Evolutionary conservation across 2,797 vertebrate genomes (phyloP).

Genomic region (Hemibagrus guttatus): DNA sequence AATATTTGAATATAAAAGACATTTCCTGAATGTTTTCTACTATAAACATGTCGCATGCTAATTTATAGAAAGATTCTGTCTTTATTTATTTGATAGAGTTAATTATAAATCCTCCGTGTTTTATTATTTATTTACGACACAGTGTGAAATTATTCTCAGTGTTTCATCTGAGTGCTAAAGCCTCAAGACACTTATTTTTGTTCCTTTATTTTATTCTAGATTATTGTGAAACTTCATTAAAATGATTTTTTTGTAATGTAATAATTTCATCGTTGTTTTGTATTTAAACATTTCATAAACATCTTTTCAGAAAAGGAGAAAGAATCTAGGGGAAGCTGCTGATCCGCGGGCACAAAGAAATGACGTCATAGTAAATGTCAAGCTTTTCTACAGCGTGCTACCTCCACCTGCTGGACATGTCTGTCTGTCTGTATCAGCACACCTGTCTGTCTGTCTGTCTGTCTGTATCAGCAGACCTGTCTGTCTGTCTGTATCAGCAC

Average conservation of each 20-base stretch:
- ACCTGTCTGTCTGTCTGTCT: not conserved
- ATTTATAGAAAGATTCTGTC: not conserved
- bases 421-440: no score
- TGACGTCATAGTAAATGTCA: not conserved
- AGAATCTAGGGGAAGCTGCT: not conserved
- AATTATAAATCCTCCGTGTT: not conserved
- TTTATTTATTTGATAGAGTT: not conserved
- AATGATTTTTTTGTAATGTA: no score
- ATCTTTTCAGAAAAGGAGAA: not conserved
- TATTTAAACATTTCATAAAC: no score
- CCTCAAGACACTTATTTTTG: not conserved
- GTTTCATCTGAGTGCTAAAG: not conserved
- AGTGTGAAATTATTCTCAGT: not conserved
- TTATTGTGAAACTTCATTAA: not conserved
- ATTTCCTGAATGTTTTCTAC: not conserved
- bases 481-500: no score
- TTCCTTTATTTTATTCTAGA: not conserved
- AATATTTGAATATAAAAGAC: not conserved
- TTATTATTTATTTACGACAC: not conserved
- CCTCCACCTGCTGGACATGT: not conserved
- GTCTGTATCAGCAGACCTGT: not conserved
- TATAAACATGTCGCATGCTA: not conserved
- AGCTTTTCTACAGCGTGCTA: not conserved
- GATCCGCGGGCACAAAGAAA: not conserved
- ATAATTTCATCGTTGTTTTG: not conserved